phyloP scores from a whole-genome alignment of 2,888 invertebrate species.

The Campopleginae sp. region DNA sequence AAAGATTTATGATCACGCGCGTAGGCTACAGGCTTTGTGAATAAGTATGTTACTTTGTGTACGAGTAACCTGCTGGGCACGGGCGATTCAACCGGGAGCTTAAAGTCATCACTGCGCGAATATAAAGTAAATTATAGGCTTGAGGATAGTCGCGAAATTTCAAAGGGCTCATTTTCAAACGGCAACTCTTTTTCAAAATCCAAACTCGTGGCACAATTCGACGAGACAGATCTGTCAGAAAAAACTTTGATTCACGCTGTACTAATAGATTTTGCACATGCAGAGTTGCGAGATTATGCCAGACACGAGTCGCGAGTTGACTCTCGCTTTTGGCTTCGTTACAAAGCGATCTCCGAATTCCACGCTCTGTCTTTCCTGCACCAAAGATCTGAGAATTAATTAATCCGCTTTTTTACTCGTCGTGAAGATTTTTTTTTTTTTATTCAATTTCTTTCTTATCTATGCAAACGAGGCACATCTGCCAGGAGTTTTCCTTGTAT shows the following conservation, averaged over 20 bases:
- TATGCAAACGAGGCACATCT: constrained; percentile 43
- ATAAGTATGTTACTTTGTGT: constrained; percentile 76
- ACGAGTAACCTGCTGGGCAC: constrained; percentile 64
- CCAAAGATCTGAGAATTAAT: constrained; percentile 68
- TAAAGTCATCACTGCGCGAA: background rate
- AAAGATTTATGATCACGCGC: constrained; percentile 79
- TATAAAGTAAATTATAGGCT: constrained; percentile 2
- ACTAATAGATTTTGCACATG: constrained; percentile 1
- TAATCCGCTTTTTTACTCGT: constrained; percentile 51
- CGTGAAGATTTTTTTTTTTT: constrained; percentile 59
- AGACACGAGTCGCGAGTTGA: constrained; percentile 15
- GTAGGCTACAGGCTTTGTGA: constrained; percentile 70
- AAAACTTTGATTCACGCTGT: constrained; percentile 33
- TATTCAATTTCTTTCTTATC: background rate
- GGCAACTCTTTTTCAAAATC: constrained; percentile 19
- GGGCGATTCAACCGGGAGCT: constrained; percentile 47
- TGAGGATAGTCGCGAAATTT: constrained; percentile 38
- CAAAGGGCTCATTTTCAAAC: constrained; percentile 4
- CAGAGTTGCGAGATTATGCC: constrained; percentile 44
- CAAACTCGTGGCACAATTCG: constrained; percentile 8
- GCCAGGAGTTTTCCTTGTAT: constrained; percentile 24
- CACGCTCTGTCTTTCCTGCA: constrained; percentile 39
- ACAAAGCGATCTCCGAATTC: constrained; percentile 67
- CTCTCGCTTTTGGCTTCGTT: constrained; percentile 54
- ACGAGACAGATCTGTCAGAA: constrained; percentile 24